These are phyloP conservation scores for Diabrotica virgifera DNA, from an alignment of 1,140 invertebrate genomes.

Conservation along the genomic window DNA sequence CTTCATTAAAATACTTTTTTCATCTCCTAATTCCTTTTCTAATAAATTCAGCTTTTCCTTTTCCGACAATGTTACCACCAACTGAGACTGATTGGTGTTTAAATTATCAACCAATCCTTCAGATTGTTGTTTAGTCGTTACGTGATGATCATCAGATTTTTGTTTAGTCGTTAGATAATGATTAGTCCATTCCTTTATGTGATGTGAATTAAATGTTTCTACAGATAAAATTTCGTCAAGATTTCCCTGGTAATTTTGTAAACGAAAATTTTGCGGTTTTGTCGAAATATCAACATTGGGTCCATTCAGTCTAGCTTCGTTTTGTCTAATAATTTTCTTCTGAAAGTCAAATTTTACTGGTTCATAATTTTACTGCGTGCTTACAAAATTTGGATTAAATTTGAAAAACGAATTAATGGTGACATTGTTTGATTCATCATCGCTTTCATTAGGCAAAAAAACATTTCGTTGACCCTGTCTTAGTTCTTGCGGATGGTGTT, in stretches of 20 bases:
- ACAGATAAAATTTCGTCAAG: no score
- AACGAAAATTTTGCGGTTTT: no score
- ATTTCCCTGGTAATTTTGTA: no score
- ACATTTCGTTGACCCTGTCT: no score
- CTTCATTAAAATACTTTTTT: constrained; percentile 10
- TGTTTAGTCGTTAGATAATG: no score
- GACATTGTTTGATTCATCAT: no score
- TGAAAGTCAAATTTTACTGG: neutral
- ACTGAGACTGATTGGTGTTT: neutral
- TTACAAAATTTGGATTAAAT: constrained; percentile 6
- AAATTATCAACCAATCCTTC: neutral
- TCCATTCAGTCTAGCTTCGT: neutral
- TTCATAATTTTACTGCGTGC: constrained; percentile 7
- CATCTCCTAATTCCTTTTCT: constrained; percentile 12
- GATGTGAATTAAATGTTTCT: no score
- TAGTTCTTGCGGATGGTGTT: no score
- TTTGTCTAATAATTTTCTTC: neutral
- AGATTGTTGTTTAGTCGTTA: no score
- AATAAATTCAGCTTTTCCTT: constrained; percentile 9
- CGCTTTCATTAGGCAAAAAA: no score
- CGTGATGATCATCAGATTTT: neutral
- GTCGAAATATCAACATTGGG: neutral
- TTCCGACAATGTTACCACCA: neutral
- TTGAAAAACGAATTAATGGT: neutral
- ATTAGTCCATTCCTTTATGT: no score